phyloP scores from a whole-genome alignment of 2,888 invertebrate genomes.

The Lobophora halterata region DNA sequence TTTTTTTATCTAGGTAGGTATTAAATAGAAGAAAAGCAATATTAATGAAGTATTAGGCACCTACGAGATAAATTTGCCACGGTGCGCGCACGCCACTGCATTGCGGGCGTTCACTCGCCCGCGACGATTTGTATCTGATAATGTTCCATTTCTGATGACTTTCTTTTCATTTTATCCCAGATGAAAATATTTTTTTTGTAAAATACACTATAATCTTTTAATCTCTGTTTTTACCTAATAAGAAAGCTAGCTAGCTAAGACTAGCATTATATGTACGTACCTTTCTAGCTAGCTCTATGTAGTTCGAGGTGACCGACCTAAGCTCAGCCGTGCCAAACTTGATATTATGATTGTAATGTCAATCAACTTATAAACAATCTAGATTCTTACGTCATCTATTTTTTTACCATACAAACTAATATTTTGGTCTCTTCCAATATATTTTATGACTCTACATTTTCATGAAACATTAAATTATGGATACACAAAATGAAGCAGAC shows the following conservation, averaged over 20 bases:
- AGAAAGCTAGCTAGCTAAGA: no score
- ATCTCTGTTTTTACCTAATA: no score
- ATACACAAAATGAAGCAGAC: no score
- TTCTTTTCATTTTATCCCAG: conserved; percentile 49
- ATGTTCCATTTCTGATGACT: conserved; percentile 57
- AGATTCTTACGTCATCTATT: conserved; percentile 20
- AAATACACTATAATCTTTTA: no score
- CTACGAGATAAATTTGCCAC: conserved; percentile 58
- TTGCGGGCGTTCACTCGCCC: conserved; percentile 56
- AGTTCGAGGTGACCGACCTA: conserved; percentile 5
- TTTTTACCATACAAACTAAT: conserved; percentile 1
- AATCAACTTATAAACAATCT: conserved; percentile 21
- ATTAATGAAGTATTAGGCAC: conserved; percentile 57
- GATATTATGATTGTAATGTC: conserved; percentile 23
- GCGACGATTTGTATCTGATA: conserved; percentile 53
- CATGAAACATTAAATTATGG: no score
- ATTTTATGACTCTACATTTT: no score
- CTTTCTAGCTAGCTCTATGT: not conserved
- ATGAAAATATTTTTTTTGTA: not conserved
- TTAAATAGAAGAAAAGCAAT: no score
- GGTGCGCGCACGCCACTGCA: conserved; percentile 54
- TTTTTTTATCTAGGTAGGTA: no score
- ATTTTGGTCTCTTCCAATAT: no score
- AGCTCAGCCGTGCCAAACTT: conserved; percentile 14
- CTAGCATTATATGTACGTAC: no score